Evolutionary conservation across 2,113 vertebrate species (phyloP).

Genomic region (Eubucco bourcierii): DNA sequence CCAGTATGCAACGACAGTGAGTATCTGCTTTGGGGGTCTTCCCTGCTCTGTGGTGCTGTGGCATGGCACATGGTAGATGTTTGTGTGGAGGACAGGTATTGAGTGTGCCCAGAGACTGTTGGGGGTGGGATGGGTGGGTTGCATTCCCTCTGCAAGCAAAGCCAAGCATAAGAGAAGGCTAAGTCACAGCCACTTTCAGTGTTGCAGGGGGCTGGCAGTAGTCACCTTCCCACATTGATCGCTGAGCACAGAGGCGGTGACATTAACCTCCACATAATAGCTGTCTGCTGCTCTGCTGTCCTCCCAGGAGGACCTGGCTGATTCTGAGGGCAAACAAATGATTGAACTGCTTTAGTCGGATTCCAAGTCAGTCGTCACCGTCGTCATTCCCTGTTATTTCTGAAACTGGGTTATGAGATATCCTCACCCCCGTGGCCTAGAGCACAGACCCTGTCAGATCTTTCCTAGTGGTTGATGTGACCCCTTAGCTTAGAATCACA

Average conservation of each 20-base stretch:
- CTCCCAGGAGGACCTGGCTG: background rate
- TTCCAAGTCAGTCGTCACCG: background rate
- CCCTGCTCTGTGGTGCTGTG: fast-evolving
- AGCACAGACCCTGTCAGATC: background rate
- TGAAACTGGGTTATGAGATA: background rate
- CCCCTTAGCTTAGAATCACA: too few species aligned
- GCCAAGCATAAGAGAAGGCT: background rate
- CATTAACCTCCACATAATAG: background rate
- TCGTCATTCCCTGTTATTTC: background rate
- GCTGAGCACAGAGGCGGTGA: background rate
- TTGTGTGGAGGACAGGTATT: fast-evolving
- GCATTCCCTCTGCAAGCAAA: background rate
- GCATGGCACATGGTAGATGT: fast-evolving
- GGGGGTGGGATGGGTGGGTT: background rate
- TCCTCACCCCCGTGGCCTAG: background rate
- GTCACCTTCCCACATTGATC: background rate
- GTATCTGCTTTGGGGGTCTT: slow-evolving; percentile 2
- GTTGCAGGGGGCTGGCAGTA: background rate
- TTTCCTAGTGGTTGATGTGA: background rate
- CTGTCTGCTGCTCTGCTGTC: background rate
- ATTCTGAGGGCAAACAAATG: background rate
- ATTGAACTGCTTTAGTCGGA: background rate
- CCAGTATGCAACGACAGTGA: slow-evolving; percentile 82
- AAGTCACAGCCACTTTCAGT: background rate
- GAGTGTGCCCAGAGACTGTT: background rate